Evolutionary conservation across 2,113 vertebrate species (phyloP).

Genomic region (Phoxinus phoxinus): DNA sequence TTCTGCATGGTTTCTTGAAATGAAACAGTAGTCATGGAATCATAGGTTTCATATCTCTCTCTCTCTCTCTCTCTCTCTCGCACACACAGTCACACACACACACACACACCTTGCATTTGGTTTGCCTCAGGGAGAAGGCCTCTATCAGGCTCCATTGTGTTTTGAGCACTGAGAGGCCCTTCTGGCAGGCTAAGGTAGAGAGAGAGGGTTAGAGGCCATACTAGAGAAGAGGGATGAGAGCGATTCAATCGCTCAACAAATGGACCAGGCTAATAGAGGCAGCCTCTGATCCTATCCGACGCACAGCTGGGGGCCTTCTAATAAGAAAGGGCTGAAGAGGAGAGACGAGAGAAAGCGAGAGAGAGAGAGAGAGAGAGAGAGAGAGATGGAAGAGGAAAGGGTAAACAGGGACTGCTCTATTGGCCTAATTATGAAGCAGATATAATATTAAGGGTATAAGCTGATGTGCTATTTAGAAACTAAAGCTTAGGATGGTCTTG

Average conservation of each 20-base stretch:
- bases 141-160: conserved; percentile 62
- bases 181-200: conserved; percentile 55
- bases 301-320: conserved; percentile 79
- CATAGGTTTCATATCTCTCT: conserved; percentile 30
- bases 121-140: conserved; percentile 55
- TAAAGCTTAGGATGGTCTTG: background rate
- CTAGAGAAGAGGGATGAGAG: conserved; percentile 66
- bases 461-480: conserved; percentile 21
- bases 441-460: conserved; percentile 44
- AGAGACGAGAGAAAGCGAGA: conserved; percentile 47
- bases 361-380: conserved; percentile 37
- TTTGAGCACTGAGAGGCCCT: conserved; percentile 59
- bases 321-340: conserved; percentile 76
- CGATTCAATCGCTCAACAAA: conserved; percentile 80
- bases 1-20: conserved; percentile 20
- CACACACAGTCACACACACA: conserved; percentile 13
- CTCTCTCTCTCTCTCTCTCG: background rate
- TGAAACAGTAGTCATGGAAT: conserved; percentile 54
- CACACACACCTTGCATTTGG: conserved; percentile 51
- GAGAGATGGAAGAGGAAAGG: conserved; percentile 55
- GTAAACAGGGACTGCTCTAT: conserved; percentile 56
- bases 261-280: conserved; percentile 79
- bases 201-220: conserved; percentile 54
- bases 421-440: conserved; percentile 46
- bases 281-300: conserved; percentile 78